These are phyloP conservation scores for Bufotes viridis DNA, from an alignment of 2,797 vertebrate genomes.

Conservation along the genomic window DNA sequence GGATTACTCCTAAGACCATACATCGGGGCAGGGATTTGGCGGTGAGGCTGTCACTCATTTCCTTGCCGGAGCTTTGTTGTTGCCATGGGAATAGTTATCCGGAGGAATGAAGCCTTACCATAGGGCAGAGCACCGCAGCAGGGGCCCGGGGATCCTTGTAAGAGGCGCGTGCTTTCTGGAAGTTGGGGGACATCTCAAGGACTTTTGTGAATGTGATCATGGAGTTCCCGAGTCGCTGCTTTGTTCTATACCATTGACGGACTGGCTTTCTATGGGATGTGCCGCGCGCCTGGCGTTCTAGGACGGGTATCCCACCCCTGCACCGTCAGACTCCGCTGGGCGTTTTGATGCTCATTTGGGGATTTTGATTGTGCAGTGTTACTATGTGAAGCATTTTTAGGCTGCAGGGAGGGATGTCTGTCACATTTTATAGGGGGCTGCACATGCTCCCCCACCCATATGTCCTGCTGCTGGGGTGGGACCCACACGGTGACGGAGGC, in stretches of 20 bases:
- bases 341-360: background rate
- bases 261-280: background rate
- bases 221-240: too few relatives aligned
- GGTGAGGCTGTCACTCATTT: constrained; percentile 63
- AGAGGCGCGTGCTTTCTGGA: constrained; percentile 77
- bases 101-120: constrained; percentile 73
- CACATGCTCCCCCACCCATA: background rate
- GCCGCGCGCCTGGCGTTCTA: background rate
- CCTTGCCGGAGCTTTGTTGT: constrained; percentile 67
- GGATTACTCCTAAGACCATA: constrained; percentile 50
- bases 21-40: constrained; percentile 67
- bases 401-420: background rate
- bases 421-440: background rate
- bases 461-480: background rate
- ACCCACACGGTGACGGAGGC: background rate
- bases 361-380: background rate
- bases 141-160: constrained; percentile 79
- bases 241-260: background rate
- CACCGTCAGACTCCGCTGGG: background rate
- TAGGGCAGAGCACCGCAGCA: constrained; percentile 69
- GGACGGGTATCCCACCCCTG: background rate
- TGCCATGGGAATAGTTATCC: constrained; percentile 76
- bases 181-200: constrained; percentile 47
- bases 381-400: background rate
- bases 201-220: constrained; percentile 39